Evolutionary conservation across 2,888 invertebrate species (phyloP), one percentile per base, ranked within the genome.

Genomic region (Lasioglossum malachurum): DNA sequence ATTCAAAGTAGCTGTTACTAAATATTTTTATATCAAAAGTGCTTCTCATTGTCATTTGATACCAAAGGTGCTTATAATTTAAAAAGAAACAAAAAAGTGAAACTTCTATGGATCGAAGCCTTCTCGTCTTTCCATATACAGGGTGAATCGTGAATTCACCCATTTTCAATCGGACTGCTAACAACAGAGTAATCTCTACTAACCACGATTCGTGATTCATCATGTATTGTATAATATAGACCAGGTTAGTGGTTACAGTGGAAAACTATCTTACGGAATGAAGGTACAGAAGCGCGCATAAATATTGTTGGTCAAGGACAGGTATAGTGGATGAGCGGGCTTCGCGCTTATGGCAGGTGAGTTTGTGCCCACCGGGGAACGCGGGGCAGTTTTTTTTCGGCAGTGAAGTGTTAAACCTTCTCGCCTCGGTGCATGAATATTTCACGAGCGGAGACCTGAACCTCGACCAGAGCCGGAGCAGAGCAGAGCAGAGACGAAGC

Each of bases 361-460:
- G 78, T 72, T 72, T n/a, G 14, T 10, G 64, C 60, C 60, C 35
- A 67, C 57, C 23, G 35, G 38, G 46, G 71, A 72, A 49, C 53
- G 27, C 41, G 27, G 12, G 12, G 46, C n/a, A 38, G 16, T 44
- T 82, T 84, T 53, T 41, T 79, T 57, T 64, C 78, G 78, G 44
- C 53, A 64, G 75, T 72, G 46, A 49, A 82, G 73, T 49, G 84
- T 83, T 76, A 73, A 82, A 83, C 64, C 83, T 75, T 76, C 72
- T 79, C 73, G 46, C 57, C 79, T 73, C 60, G 41, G 41, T 27
- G 31, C 75, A 83, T 85, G 75, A 85, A 85, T 83, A 85, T 85
- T 82, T 85, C 78, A 79, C 78, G 41, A 67, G 19, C 75, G 49
- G 41, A 60, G 82, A 78, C 75, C 31, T 7, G 64, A 31, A 16